Conservation (phyloP, 1,140 invertebrate genomes). For the Daktulosphaira vitifoliae region DNA sequence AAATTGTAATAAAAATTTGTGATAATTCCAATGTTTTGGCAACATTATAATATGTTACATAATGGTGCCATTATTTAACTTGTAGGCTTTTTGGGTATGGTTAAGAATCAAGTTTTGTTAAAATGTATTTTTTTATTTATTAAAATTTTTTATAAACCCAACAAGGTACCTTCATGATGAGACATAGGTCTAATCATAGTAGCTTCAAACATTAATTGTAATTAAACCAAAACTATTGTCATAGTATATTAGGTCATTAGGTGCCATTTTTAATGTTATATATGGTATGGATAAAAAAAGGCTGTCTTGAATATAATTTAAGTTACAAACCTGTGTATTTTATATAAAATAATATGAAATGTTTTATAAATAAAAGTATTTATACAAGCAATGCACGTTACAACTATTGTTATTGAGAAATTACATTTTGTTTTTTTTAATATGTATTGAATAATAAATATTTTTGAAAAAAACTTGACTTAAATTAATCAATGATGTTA, state of each 20-base stretch:
- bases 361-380: slow-evolving; percentile 29
- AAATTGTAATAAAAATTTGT: slow-evolving; percentile 27
- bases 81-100: slow-evolving; percentile 18
- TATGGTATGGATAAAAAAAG: slow-evolving; percentile 29
- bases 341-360: slow-evolving; percentile 29
- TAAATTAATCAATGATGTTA: no score
- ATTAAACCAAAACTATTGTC: slow-evolving; percentile 25
- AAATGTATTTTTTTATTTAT: no score
- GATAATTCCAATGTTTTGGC: slow-evolving; percentile 28
- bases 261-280: slow-evolving; percentile 26
- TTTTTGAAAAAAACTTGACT: slow-evolving; percentile 21
- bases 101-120: slow-evolving; percentile 27
- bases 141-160: slow-evolving; percentile 22
- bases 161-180: slow-evolving; percentile 28
- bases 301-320: slow-evolving; percentile 30
- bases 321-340: slow-evolving; percentile 31
- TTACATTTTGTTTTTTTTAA: slow-evolving; percentile 14
- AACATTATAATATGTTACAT: slow-evolving; percentile 11
- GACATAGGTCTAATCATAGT: slow-evolving; percentile 13
- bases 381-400: slow-evolving; percentile 32
- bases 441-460: slow-evolving; percentile 19
- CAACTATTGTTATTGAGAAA: slow-evolving; percentile 27
- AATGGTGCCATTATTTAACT: slow-evolving; percentile 27
- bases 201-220: not conserved
- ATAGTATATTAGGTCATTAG: slow-evolving; percentile 12